phyloP scores from a whole-genome alignment of 2,113 vertebrate genomes.

The Capreolus pygargus region DNA sequence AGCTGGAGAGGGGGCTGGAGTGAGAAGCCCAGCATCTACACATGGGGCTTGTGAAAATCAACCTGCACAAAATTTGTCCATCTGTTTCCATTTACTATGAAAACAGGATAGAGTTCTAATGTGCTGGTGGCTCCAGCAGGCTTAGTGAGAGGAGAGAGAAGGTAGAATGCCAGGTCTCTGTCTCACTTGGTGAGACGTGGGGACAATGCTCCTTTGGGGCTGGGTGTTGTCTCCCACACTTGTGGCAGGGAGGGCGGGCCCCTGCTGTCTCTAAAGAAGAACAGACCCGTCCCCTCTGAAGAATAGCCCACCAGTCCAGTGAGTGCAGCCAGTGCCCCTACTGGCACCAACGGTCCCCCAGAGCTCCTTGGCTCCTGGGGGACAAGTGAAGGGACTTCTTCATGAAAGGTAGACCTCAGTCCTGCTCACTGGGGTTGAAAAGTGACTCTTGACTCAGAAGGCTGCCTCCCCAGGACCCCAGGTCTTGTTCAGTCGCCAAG shows the following conservation, averaged over 20 bases:
- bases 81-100: not conserved
- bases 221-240: not conserved
- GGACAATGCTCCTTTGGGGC: not conserved
- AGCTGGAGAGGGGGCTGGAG: not conserved
- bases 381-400: not conserved
- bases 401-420: not conserved
- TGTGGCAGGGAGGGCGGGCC: not conserved
- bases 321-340: not conserved
- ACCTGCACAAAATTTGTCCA: not conserved
- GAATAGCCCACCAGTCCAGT: not conserved
- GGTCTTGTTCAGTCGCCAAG: not conserved
- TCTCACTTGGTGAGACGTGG: not conserved
- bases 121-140: rapidly evolving
- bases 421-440: not conserved
- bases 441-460: not conserved
- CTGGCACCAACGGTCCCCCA: not conserved
- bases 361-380: not conserved
- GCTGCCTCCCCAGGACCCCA: no score
- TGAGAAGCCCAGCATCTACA: not conserved
- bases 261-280: not conserved
- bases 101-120: not conserved
- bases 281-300: rapidly evolving
- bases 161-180: not conserved
- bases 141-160: not conserved
- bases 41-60: not conserved